A percentile compares a stretch with the other conserved stretches of the same genome.
Evolutionary conservation across 2,797 vertebrate species (phyloP).

Genomic region (Sciaenops ocellatus): DNA sequence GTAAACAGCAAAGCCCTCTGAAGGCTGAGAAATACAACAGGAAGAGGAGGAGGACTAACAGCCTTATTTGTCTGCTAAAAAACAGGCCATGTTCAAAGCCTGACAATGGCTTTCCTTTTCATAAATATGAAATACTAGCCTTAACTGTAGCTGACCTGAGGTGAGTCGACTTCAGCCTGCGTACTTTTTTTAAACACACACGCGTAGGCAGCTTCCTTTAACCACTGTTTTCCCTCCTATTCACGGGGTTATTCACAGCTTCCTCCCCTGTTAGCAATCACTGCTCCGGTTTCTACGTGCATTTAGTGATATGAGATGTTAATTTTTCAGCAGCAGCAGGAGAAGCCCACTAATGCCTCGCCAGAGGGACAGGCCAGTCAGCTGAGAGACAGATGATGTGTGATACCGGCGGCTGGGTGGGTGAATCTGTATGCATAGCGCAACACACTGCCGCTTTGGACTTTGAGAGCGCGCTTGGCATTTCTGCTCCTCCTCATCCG

Average conservation of each 20-base stretch:
- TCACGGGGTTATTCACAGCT: conserved; percentile 26
- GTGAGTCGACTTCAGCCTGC: conserved; percentile 16
- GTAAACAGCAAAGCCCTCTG: conserved; percentile 47
- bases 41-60: conserved; percentile 33
- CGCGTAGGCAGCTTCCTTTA: conserved; percentile 28
- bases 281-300: conserved; percentile 11
- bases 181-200: neutral
- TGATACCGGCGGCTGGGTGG: conserved; percentile 34
- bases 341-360: conserved; percentile 44
- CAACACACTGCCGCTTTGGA: conserved; percentile 32
- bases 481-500: conserved; percentile 47
- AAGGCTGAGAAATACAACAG: conserved; percentile 27
- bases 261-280: conserved; percentile 31
- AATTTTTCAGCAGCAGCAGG: conserved; percentile 56
- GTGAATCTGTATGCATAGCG: conserved; percentile 63
- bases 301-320: conserved; percentile 49
- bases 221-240: conserved; percentile 27
- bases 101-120: conserved; percentile 12
- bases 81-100: conserved; percentile 19
- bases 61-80: conserved; percentile 21
- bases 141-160: conserved; percentile 31
- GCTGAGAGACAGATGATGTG: conserved; percentile 47
- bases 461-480: conserved; percentile 40
- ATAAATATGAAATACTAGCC: conserved; percentile 11
- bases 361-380: conserved; percentile 42